Evolutionary conservation across 2,797 vertebrate species (phyloP).

Genomic region (Holocentrus rufus): DNA sequence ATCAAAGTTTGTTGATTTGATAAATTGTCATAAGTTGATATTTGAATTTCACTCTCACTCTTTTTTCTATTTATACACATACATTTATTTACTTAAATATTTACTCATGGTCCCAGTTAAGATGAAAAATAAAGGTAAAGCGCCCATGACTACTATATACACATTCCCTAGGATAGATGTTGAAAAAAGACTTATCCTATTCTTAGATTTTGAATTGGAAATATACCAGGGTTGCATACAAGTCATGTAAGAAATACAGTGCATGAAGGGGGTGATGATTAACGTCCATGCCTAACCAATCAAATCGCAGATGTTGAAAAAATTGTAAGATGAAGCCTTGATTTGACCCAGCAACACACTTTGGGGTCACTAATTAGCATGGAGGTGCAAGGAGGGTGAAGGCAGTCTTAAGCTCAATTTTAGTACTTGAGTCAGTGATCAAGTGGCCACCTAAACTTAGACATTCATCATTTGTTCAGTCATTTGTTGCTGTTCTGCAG

Average conservation of each 20-base stretch:
- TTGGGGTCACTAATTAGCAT: constrained; percentile 26
- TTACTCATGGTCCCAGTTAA: too few species aligned
- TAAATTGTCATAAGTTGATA: too few species aligned
- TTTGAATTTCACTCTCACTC: too few species aligned
- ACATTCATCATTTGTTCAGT: too few species aligned
- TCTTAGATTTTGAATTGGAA: not conserved
- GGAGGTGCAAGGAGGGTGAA: not conserved
- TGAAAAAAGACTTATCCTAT: not conserved
- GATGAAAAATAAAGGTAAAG: too few species aligned
- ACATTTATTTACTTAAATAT: too few species aligned
- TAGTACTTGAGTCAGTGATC: constrained; percentile 33
- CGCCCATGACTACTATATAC: not conserved
- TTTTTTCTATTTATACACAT: too few species aligned
- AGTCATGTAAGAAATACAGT: not conserved
- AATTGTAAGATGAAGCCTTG: not conserved
- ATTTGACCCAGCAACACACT: constrained; percentile 34
- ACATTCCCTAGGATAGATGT: not conserved
- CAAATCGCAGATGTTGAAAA: not conserved
- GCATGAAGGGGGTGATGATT: not conserved
- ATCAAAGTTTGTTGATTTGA: too few species aligned
- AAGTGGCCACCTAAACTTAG: constrained; percentile 39
- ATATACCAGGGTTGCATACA: not conserved
- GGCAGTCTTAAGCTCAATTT: constrained; percentile 22
- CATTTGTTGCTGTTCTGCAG: not conserved
- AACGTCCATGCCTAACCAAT: not conserved